Percentiles rank a stretch among this genome's conserved stretches.
phyloP scores from a whole-genome alignment of 2,113 vertebrate genomes.

The Verasper variegatus region DNA sequence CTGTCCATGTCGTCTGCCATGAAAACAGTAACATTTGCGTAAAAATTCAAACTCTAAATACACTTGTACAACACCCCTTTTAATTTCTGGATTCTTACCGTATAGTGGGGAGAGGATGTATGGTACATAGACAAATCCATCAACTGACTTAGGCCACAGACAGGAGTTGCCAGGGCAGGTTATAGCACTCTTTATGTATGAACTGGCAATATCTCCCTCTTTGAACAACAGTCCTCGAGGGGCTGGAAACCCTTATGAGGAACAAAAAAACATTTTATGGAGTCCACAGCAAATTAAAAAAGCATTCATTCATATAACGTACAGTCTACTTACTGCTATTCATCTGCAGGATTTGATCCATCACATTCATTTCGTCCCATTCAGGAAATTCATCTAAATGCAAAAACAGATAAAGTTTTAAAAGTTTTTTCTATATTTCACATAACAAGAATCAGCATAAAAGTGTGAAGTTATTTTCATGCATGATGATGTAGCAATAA shows the following conservation, averaged over 20 bases:
- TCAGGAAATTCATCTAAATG: slow-evolving; percentile 61
- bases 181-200: slow-evolving; percentile 68
- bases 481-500: too few relatives aligned
- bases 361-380: slow-evolving; percentile 73
- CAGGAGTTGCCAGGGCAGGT: slow-evolving; percentile 74
- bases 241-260: slow-evolving; percentile 52
- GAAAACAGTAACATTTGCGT: neutral
- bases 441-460: neutral
- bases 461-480: slow-evolving; percentile 2
- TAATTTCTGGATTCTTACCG: slow-evolving; percentile 54
- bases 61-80: neutral
- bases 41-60: neutral
- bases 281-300: neutral
- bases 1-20: slow-evolving; percentile 82
- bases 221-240: slow-evolving; percentile 66
- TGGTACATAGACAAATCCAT: slow-evolving; percentile 80
- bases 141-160: slow-evolving; percentile 79
- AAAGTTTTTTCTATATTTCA: neutral
- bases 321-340: slow-evolving; percentile 74
- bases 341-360: slow-evolving; percentile 81
- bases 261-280: neutral
- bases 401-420: slow-evolving; percentile 14
- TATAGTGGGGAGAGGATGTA: slow-evolving; percentile 76
- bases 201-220: slow-evolving; percentile 75
- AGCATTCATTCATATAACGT: neutral